Conservation (phyloP, 2,113 vertebrate species). For the Sphyrna mokarran region DNA sequence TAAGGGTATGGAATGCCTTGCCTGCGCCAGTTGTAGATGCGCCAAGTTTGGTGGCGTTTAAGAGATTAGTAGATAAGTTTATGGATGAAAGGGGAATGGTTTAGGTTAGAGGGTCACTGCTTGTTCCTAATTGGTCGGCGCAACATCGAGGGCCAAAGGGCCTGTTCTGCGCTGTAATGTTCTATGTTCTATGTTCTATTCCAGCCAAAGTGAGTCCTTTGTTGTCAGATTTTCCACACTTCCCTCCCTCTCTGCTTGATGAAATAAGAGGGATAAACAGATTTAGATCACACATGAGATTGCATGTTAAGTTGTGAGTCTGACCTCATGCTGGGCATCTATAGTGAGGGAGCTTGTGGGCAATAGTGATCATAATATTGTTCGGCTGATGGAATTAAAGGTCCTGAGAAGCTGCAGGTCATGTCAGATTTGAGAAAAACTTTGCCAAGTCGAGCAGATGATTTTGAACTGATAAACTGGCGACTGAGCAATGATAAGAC, state of each 20-base stretch:
- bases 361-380: background rate
- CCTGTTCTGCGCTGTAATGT: too few species aligned
- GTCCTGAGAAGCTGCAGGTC: background rate
- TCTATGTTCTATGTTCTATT: too few species aligned
- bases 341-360: background rate
- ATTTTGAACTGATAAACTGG: background rate
- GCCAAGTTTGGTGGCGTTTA: too few species aligned
- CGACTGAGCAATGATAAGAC: background rate
- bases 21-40: too few species aligned
- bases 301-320: too few species aligned
- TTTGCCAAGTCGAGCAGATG: background rate
- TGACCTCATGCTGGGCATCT: background rate
- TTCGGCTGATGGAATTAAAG: background rate
- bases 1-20: too few species aligned
- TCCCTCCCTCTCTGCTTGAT: background rate
- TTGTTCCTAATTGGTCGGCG: too few species aligned
- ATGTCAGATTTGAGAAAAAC: background rate
- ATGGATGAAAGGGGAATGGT: too few species aligned
- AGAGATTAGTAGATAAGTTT: too few species aligned
- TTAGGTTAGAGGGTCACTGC: too few species aligned
- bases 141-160: too few species aligned
- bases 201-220: background rate
- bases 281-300: too few species aligned
- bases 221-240: background rate
- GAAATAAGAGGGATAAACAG: background rate